These are phyloP conservation scores for Harpalus rubripes DNA, from an alignment of 2,888 invertebrate genomes.

Conservation along the genomic window DNA sequence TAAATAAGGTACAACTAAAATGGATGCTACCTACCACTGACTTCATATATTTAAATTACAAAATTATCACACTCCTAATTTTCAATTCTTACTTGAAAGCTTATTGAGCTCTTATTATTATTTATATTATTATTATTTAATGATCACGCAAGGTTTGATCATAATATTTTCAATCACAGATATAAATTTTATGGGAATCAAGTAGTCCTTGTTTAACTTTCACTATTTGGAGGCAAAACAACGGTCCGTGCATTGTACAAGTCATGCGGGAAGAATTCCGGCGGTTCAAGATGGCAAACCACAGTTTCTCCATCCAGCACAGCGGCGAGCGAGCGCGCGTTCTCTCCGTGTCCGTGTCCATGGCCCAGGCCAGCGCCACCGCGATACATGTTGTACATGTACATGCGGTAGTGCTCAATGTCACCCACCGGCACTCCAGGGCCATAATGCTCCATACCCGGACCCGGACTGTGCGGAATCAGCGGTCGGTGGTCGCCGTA, in stretches of 20 bases:
- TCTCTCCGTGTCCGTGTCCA: slow-evolving; percentile 79
- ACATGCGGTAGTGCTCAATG: slow-evolving; percentile 50
- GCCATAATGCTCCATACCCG: slow-evolving; percentile 14
- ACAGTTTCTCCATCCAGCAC: slow-evolving; percentile 92
- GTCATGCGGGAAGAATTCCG: slow-evolving; percentile 78
- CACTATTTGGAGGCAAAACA: slow-evolving; percentile 82
- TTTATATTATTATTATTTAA: slow-evolving; percentile 72
- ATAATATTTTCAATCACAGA: slow-evolving; percentile 77
- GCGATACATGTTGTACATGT: slow-evolving; percentile 53
- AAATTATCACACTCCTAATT: slow-evolving; percentile 75
- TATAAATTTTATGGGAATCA: slow-evolving; percentile 78
- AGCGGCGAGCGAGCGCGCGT: slow-evolving; percentile 84
- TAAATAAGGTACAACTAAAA: slow-evolving; percentile 64
- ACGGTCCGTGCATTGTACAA: slow-evolving; percentile 80
- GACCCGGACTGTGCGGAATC: slow-evolving; percentile 86
- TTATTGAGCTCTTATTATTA: slow-evolving; percentile 75
- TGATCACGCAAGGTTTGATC: slow-evolving; percentile 74
- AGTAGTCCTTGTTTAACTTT: slow-evolving; percentile 78
- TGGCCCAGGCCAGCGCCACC: slow-evolving; percentile 36
- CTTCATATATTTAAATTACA: slow-evolving; percentile 75
- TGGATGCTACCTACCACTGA: slow-evolving; percentile 64
- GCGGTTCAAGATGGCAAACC: slow-evolving; percentile 91
- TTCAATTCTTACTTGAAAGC: slow-evolving; percentile 76
- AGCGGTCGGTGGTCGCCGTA: slow-evolving; percentile 90
- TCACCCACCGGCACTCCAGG: slow-evolving; percentile 34